Evolutionary conservation across 2,888 invertebrate species (phyloP).

Genomic region (Keiferia lycopersicella): DNA sequence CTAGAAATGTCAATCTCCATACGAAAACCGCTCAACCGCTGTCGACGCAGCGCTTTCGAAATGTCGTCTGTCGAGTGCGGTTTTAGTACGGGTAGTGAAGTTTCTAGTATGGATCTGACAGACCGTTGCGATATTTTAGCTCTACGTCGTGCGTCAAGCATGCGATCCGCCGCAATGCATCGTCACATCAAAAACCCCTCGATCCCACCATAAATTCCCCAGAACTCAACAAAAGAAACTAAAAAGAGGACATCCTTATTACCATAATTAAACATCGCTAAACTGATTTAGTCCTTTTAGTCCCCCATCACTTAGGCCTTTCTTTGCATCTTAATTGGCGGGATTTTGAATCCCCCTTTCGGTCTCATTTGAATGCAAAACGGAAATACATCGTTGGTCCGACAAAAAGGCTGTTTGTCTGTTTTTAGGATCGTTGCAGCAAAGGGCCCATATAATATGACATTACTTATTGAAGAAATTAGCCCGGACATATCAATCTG

Average conservation of each 20-base stretch:
- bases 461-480: slow-evolving; percentile 71
- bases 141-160: too few relatives aligned
- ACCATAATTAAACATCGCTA: slow-evolving; percentile 58
- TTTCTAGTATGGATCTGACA: too few relatives aligned
- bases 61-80: too few relatives aligned
- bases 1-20: too few relatives aligned
- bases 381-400: slow-evolving; percentile 67
- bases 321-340: slow-evolving; percentile 65
- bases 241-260: slow-evolving; percentile 56
- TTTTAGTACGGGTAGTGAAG: too few relatives aligned
- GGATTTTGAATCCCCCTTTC: slow-evolving; percentile 66
- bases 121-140: too few relatives aligned
- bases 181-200: neutral
- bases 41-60: too few relatives aligned
- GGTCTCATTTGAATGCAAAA: slow-evolving; percentile 59
- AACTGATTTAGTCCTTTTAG: slow-evolving; percentile 59
- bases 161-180: too few relatives aligned
- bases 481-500: slow-evolving; percentile 78
- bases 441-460: slow-evolving; percentile 73
- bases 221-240: slow-evolving; percentile 36
- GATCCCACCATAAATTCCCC: neutral
- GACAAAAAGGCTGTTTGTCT: slow-evolving; percentile 52
- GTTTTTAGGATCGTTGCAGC: slow-evolving; percentile 70
- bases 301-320: slow-evolving; percentile 70
- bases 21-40: too few relatives aligned